These are phyloP conservation scores for Malurus elegans DNA, from an alignment of 2,113 vertebrate species.

Conservation along the genomic window DNA sequence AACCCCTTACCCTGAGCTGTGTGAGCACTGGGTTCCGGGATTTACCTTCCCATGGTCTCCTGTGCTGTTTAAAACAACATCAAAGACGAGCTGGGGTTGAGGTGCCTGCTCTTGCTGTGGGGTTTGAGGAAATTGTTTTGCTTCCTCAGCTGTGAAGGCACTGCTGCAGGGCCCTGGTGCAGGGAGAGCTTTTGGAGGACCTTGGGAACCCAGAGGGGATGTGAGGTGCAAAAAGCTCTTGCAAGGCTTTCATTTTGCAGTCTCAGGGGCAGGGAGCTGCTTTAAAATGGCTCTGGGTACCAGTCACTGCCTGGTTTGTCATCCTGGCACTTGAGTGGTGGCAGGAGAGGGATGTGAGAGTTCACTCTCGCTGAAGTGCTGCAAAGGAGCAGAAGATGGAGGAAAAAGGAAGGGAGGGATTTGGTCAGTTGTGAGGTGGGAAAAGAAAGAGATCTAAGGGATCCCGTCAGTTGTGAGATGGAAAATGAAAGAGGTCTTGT, in stretches of 20 bases:
- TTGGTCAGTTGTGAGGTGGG: background rate
- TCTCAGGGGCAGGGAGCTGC: background rate
- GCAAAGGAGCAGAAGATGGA: background rate
- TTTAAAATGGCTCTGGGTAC: background rate
- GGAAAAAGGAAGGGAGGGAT: background rate
- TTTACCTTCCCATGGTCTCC: background rate
- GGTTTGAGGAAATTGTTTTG: background rate
- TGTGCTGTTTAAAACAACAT: background rate
- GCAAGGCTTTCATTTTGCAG: background rate
- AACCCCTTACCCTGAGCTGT: too few relatives aligned
- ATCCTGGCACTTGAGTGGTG: background rate
- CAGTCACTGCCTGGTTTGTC: accelerated
- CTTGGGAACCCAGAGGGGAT: background rate
- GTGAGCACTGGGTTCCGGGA: background rate
- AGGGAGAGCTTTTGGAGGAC: background rate
- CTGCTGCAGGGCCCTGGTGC: background rate
- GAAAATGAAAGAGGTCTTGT: background rate
- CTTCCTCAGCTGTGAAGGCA: background rate
- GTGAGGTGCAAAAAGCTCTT: background rate
- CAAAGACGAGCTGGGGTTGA: background rate
- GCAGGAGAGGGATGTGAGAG: background rate
- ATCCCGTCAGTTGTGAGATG: background rate
- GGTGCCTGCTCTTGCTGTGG: background rate
- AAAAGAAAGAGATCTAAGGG: background rate
- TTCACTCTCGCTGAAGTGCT: background rate